Evolutionary conservation across 2,113 vertebrate species (phyloP), one percentile per base, ranked within the genome.

Genomic region (Oreotrochilus melanogaster): DNA sequence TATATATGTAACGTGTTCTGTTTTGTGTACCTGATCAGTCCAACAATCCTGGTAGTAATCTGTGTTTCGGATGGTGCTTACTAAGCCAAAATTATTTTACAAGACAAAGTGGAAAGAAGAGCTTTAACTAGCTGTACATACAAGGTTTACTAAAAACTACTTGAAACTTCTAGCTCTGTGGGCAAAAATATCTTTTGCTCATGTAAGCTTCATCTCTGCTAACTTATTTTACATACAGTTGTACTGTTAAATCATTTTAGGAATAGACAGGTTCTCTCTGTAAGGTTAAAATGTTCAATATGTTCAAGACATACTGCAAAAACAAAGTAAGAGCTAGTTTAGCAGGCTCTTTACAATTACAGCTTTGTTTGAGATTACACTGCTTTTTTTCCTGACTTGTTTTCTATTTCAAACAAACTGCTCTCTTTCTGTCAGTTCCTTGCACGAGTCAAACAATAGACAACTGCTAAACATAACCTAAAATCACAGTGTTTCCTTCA

Each of bases 231-330:
- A 31, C 47, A 11, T 79, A 9, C 2, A 64, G 18, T 48, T 73
- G 18, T 60, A 53, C 24, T 43, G 33, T 43, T 72, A 67, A 62
- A 80, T 83, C 14, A 6, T 73, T 83, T 67, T 76, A 61, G 86
- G 54, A 83, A 51, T 76, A 80, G 61, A 45, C 33, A 82, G 8
- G 18, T 81, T 87, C 73, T 91, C 11, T 89, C 50, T 74, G 50
- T 54, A 50, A 74, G 50, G n/a, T 95, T 95, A 62, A 78, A 84
- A 58, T 62, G 16, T 89, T 84, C 65, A 74, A 18, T 88, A 76
- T 86, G 53, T 84, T 93, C 54, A 45, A 90, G 61, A 64, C 14
- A 50, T 66, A 45, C 69, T 71, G 65, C 35, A 89, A 65, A 87
- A 91, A 23, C 37, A 74, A 86, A 92, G 17, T 53, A 66, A 54